These are phyloP conservation scores for Pangasius macronema DNA, from an alignment of 2,797 vertebrate genomes.

Conservation along the genomic window DNA sequence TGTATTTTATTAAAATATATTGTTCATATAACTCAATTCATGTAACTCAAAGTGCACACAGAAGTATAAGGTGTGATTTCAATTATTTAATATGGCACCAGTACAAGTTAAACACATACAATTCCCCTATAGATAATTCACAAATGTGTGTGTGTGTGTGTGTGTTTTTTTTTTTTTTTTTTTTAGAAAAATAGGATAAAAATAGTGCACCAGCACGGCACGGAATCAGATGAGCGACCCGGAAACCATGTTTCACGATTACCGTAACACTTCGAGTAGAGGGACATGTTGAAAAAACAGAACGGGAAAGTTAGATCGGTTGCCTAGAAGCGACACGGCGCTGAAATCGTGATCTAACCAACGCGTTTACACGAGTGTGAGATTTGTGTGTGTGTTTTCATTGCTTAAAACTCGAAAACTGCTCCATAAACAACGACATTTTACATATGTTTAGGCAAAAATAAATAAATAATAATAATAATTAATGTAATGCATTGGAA, in stretches of 20 bases:
- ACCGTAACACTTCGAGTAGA: conserved; percentile 43
- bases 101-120: neutral
- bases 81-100: neutral
- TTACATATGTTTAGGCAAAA: neutral
- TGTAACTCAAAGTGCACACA: neutral
- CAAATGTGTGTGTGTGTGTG: neutral
- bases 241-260: conserved; percentile 33
- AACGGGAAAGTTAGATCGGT: conserved; percentile 24
- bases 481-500: neutral
- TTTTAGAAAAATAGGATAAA: neutral
- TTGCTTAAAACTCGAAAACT: neutral
- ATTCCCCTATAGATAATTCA: neutral
- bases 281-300: fast-evolving
- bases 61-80: neutral
- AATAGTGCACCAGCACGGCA: neutral
- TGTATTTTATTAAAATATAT: neutral
- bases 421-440: neutral
- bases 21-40: neutral
- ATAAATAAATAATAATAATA: neutral
- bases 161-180: too few species aligned
- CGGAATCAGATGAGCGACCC: conserved; percentile 37
- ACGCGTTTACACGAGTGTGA: neutral
- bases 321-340: conserved; percentile 35
- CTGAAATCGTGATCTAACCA: neutral
- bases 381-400: neutral